phyloP scores from a whole-genome alignment of 2,113 vertebrate genomes.

The Scophthalmus maximus region DNA sequence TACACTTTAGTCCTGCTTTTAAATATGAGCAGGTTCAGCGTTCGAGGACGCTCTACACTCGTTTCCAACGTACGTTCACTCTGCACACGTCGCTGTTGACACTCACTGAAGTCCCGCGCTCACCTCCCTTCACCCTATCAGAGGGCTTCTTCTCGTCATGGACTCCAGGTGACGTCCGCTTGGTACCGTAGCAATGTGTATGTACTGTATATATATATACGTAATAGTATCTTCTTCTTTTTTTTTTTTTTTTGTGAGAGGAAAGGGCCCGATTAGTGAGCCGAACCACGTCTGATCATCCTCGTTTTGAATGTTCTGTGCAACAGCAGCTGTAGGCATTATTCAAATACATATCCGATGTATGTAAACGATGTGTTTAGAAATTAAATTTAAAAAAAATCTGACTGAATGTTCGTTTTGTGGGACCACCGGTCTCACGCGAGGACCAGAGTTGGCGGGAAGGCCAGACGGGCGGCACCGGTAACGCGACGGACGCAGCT shows the following conservation, averaged over 20 bases:
- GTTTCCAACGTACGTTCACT: conserved; percentile 34
- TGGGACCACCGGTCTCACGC: conserved; percentile 60
- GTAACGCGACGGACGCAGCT: conserved; percentile 49
- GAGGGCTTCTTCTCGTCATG: conserved; percentile 45
- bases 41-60: conserved; percentile 26
- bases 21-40: conserved; percentile 36
- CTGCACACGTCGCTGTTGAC: conserved; percentile 20
- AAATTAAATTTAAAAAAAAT: conserved; percentile 30
- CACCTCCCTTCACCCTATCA: conserved; percentile 36
- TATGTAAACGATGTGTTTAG: conserved; percentile 57
- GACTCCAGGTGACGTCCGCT: conserved; percentile 43
- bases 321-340: conserved; percentile 38
- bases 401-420: conserved; percentile 66
- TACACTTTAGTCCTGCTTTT: conserved; percentile 18
- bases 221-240: conserved; percentile 24
- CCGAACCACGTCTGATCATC: conserved; percentile 36
- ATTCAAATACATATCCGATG: conserved; percentile 44
- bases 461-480: conserved; percentile 22
- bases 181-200: conserved; percentile 34
- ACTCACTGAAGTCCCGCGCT: conserved; percentile 28
- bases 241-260: conserved; percentile 31
- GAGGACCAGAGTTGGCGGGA: conserved; percentile 35
- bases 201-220: conserved; percentile 32
- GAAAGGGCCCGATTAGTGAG: conserved; percentile 39
- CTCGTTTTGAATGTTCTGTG: conserved; percentile 62